Evolutionary conservation across 1,140 invertebrate genomes (phyloP).

Genomic region (Plutomurus gul): DNA sequence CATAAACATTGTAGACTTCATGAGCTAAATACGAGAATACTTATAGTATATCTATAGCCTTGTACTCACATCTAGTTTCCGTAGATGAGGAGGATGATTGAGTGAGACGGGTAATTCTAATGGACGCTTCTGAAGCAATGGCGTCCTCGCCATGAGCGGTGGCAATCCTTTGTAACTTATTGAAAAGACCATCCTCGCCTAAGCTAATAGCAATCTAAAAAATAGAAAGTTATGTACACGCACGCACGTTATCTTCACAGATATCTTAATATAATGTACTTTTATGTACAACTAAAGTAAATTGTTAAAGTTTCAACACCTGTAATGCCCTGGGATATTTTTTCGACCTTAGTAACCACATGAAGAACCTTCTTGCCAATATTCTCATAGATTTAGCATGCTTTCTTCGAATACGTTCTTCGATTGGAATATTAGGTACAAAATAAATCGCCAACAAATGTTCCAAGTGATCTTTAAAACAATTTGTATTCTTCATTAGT

Average conservation of each 20-base stretch:
- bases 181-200: conserved; percentile 33
- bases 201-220: conserved; percentile 41
- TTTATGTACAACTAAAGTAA: not conserved
- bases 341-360: conserved; percentile 36
- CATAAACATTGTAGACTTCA: too few relatives aligned
- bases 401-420: conserved; percentile 30
- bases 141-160: not conserved
- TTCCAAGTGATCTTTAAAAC: conserved; percentile 40
- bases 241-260: not conserved
- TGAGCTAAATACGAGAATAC: not conserved
- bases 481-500: not conserved
- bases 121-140: not conserved
- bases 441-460: conserved; percentile 44
- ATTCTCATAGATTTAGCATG: conserved; percentile 46
- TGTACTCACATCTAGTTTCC: not conserved
- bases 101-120: not conserved
- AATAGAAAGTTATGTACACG: not conserved
- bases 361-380: conserved; percentile 46
- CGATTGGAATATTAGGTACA: conserved; percentile 34
- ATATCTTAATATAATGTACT: not conserved
- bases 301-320: too few relatives aligned
- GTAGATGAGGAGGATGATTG: not conserved
- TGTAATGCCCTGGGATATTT: conserved; percentile 43
- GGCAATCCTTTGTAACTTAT: conserved; percentile 32
- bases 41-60: not conserved